Base-by-base conservation (phyloP, 2,797 vertebrate species). In the Percopsis omiscomaycus region DNA sequence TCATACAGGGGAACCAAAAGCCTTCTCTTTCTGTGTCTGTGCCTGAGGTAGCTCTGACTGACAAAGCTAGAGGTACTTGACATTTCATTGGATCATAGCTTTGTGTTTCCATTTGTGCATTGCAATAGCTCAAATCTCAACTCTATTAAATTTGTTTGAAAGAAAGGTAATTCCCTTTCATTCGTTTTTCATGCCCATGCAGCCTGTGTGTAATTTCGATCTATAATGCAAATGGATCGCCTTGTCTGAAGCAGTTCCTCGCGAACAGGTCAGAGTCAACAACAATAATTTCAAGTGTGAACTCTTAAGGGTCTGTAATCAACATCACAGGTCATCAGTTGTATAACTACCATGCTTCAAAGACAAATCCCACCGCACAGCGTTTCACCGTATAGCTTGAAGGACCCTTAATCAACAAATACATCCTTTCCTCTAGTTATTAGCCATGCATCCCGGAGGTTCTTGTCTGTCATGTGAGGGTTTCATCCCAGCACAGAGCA, bases 1-100 rank as follows among this genome's bases (percentile, higher is more conserved):
- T 89, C 89, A 89, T 82, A 81, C 77, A 73, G 73, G 83, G 83
- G 87, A 89, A 85, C 81, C 73, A 86, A 84, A 84, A 83, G 89
- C 90, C 87, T 92, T 89, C 86, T 84, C 82, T 79, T 87, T 85
- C 84, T 88, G 74, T 59, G 73, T 80, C 73, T 77, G 76, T 86
- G 85, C 81, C 88, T 69, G 70, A 80, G 75, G 75, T 78, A 63
- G 75, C 80, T 88, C 85, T 76, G 84, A 84, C 79, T 64, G 69
- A 76, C 71, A 83, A 81, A 79, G 86, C 78, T 87, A 83, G 86
- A 81, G 55, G 82, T 47, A 91, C 92, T 93, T 93, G 93, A 93
- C 93, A 92, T 92, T 93, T 93, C 84, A 84, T 81, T 72, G 85
- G 86, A 88, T 80, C 77, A 54, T 16, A 66, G 72, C 73, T 68